Evolutionary conservation across 2,797 vertebrate species (phyloP), one percentile per base, ranked within the genome.

Genomic region (Crocidura indochinensis): DNA sequence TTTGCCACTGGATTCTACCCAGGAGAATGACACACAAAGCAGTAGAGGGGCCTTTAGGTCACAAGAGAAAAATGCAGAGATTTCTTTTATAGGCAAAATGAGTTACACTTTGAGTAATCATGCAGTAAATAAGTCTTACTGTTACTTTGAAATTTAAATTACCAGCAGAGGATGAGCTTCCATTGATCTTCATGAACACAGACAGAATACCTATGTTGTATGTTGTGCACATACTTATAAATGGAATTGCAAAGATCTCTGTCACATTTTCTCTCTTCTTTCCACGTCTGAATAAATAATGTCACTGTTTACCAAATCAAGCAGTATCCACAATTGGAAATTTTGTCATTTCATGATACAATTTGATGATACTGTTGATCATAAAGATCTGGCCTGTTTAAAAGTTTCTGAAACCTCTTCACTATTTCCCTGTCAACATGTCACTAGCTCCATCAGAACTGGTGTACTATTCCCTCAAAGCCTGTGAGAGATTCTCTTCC

Each of bases 81-180:
- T 26, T 67, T 22, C 9, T 31, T 44, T 38, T 38, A 38, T 38
- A 38, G 9, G 19, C 7, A 4, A 12, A 22, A 9, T 56, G 46
- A 51, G 29, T 0, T 8, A 12, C 26, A 53, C 24, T 60, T 76
- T 38, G 7, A 80, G 19, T 78, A 82, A 62, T 0, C 20, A 10
- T 53, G 2, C 26, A 38, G 27, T 49, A 77, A 69, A 44, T 38
- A 49, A 71, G 38, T 51, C 38, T 67, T 65, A 6, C 11, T 49
- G 4, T 73, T 71, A 2, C 14, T 73, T 44, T 88, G 87, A 73
- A 64, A 81, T 81, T 38, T 46, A 56, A 78, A 83, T 65, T 10
- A 6, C 69, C 46, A 78, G 17, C 20, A 38, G 12, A 71, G 14
- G 2, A 8, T n/a, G 22, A 67, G 6, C 29, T 91, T 38, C 38